These are phyloP conservation scores for Notodonta ziczac DNA, from an alignment of 2,888 invertebrate species.

Conservation along the genomic window DNA sequence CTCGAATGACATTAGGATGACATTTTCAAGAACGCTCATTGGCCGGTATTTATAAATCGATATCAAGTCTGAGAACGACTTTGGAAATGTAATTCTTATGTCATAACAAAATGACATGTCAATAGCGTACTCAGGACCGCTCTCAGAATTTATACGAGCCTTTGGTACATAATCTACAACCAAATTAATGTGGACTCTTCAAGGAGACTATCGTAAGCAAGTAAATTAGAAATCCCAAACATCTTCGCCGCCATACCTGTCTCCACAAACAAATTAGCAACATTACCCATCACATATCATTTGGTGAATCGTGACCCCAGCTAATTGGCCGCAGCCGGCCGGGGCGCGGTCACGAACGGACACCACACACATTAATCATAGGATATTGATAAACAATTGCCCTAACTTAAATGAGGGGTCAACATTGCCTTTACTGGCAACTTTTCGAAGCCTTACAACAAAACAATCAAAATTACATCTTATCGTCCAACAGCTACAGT, in stretches of 20 bases:
- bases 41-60: too few relatives aligned
- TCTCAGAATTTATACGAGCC: too few relatives aligned
- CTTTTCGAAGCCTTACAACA: conserved; percentile 25
- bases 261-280: conserved; percentile 68
- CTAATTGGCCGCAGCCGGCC: conserved; percentile 72
- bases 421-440: conserved; percentile 51
- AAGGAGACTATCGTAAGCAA: too few relatives aligned
- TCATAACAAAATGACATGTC: too few relatives aligned
- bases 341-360: conserved; percentile 68
- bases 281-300: conserved; percentile 76
- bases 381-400: conserved; percentile 83
- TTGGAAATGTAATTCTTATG: too few relatives aligned
- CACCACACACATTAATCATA: conserved; percentile 77
- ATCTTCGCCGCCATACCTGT: conserved; percentile 27
- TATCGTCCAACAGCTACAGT: conserved; percentile 16
- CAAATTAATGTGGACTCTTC: too few relatives aligned
- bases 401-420: conserved; percentile 83
- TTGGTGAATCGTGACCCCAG: conserved; percentile 67
- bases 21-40: too few relatives aligned
- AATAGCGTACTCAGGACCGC: too few relatives aligned
- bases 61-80: too few relatives aligned
- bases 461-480: conserved; percentile 28
- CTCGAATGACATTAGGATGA: too few relatives aligned
- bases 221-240: background rate
- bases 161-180: too few relatives aligned